phyloP scores from a whole-genome alignment of 2,797 vertebrate species.

The Acrocephalus scirpaceus region DNA sequence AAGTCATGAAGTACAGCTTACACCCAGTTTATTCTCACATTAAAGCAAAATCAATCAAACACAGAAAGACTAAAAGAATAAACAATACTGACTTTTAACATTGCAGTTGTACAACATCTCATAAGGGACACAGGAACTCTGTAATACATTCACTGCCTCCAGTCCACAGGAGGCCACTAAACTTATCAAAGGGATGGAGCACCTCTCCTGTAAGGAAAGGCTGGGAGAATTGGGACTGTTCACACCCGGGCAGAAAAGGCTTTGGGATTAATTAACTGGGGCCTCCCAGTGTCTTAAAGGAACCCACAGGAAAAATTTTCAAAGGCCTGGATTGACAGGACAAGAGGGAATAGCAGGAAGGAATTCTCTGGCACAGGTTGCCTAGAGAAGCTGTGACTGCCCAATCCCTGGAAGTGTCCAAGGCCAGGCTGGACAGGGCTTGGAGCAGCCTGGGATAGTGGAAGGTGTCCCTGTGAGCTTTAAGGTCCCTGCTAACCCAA shows the following conservation, averaged over 20 bases:
- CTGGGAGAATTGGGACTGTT: background rate
- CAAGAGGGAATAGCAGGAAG: background rate
- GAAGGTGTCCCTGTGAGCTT: background rate
- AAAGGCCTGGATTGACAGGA: background rate
- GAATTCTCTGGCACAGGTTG: background rate
- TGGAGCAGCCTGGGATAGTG: fast-evolving
- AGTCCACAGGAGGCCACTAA: background rate
- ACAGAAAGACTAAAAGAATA: background rate
- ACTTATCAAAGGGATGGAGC: background rate
- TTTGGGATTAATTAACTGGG: background rate
- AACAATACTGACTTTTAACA: background rate
- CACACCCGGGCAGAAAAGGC: background rate
- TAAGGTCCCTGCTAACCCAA: background rate
- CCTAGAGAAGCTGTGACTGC: background rate
- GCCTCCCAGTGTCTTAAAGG: background rate
- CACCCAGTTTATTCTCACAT: background rate
- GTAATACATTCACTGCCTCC: background rate
- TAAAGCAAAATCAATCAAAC: background rate
- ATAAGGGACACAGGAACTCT: background rate
- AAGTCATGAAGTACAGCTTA: background rate
- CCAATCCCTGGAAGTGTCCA: background rate
- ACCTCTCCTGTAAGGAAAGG: background rate
- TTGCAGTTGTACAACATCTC: background rate
- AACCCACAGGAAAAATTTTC: background rate
- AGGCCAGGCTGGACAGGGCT: fast-evolving